Evolutionary conservation across 2,113 vertebrate species (phyloP).

Genomic region (Ramphastos sulfuratus): DNA sequence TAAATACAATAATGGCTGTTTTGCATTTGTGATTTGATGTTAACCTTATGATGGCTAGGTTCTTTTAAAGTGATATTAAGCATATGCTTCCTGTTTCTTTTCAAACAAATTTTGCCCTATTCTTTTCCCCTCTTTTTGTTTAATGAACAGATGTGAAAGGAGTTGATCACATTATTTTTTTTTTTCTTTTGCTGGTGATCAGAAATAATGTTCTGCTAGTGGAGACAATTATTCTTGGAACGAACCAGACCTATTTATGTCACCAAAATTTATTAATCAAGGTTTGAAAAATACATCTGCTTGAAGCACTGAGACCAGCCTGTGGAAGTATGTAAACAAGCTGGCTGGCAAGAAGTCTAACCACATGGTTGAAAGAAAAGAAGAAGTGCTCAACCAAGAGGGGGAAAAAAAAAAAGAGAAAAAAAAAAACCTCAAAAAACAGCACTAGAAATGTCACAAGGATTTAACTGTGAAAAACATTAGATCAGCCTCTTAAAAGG

Average conservation of each 20-base stretch:
- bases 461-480: not conserved
- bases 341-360: not conserved
- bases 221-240: conserved; percentile 50
- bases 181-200: conserved; percentile 36
- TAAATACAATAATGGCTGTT: conserved; percentile 59
- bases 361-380: not conserved
- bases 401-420: not conserved
- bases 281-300: conserved; percentile 30
- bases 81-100: conserved; percentile 67
- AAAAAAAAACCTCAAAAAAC: not conserved
- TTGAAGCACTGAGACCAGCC: not conserved
- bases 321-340: not conserved
- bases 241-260: conserved; percentile 34
- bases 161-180: conserved; percentile 21
- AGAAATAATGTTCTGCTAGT: conserved; percentile 45
- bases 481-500: not conserved
- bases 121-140: not conserved
- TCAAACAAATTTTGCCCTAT: conserved; percentile 50
- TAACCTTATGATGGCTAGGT: conserved; percentile 39
- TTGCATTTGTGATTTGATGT: conserved; percentile 68
- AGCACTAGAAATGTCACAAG: not conserved
- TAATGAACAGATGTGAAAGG: conserved; percentile 64
- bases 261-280: conserved; percentile 49
- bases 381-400: not conserved
- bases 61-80: conserved; percentile 52